These are phyloP conservation scores for Microctonus brassicae DNA, from an alignment of 2,888 invertebrate genomes.

Conservation along the genomic window DNA sequence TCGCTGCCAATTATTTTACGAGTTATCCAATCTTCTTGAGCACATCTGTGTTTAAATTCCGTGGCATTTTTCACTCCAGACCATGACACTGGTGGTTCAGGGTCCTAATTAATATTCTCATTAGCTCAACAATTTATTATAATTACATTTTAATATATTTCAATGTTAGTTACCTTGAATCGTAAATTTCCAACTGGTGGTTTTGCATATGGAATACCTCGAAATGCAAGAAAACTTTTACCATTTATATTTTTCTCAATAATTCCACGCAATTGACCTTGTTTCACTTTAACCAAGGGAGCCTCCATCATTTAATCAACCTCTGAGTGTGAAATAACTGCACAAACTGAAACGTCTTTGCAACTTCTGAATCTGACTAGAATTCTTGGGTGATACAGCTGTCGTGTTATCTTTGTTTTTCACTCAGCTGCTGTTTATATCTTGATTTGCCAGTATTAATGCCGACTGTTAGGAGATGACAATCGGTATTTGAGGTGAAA, in stretches of 20 bases:
- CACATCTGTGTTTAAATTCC: slow-evolving; percentile 46
- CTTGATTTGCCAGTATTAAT: too few species aligned
- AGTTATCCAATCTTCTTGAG: slow-evolving; percentile 42
- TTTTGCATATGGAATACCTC: slow-evolving; percentile 50
- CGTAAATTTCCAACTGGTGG: slow-evolving; percentile 48
- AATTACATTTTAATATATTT: neutral
- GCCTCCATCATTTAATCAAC: neutral
- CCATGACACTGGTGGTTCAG: slow-evolving; percentile 55
- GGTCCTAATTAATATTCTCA: slow-evolving; percentile 54
- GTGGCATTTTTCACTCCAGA: slow-evolving; percentile 50
- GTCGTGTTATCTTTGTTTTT: too few species aligned
- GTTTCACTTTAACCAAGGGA: slow-evolving; percentile 32
- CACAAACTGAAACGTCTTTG: too few species aligned
- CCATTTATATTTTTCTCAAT: slow-evolving; percentile 40
- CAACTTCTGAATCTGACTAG: too few species aligned
- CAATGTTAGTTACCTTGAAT: slow-evolving; percentile 46
- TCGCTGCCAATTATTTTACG: slow-evolving; percentile 49
- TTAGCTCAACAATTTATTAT: neutral
- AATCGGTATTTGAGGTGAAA: too few species aligned
- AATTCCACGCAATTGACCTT: slow-evolving; percentile 46
- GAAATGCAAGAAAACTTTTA: slow-evolving; percentile 42
- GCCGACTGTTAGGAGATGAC: too few species aligned
- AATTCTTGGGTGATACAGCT: too few species aligned
- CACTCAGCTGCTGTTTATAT: too few species aligned
- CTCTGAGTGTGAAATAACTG: neutral